Evolutionary conservation across 2,888 invertebrate species (phyloP), one percentile per base, ranked within the genome.

Genomic region (Ellobium chinense): DNA sequence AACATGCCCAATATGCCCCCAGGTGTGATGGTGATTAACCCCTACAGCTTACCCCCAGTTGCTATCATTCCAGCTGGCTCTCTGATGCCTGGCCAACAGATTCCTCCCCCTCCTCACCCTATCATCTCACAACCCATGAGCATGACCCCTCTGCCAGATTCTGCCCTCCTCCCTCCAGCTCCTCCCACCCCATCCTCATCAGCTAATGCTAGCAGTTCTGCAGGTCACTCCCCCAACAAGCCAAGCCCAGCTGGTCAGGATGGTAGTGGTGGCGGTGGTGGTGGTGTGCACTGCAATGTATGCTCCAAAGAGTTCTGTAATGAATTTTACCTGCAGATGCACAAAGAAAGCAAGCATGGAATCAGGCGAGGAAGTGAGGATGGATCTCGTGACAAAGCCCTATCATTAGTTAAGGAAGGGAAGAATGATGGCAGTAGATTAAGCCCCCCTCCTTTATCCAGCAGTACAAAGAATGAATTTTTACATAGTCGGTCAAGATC

Each of bases 211-310:
- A 80, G 58, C 69, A 24, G 70, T 21, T 56, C 85, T n/a, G 82
- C 73, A 62, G 82, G 68, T 65, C 34, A 83, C 31, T 62, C 83
- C 27, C 80, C 82, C 12, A 79, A 74, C 39, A 74, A 68, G n/a
- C 37, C 66, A 0, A 86, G 87, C 69, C 87, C 88, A 78, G 86
- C 87, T 24, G 85, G 85, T 31, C 85, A 89, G n/a, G 89, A 92
- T 83, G 90, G 96, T 1, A n/a, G n/a, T n/a, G 86, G 87, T 24
- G 85, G 85, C 27, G 85, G 89, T 21, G 89, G 92, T 83, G 90
- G 96, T 1, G 97, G 97, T 90, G 97, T 97, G n/a, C 97, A 97
- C 92, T 98, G 98, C 93, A 97, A 97, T 93, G 95, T 97, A 81
- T 98, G 98, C 92, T 96, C 97, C 93, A 91, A 93, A 83, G 92